Conservation (phyloP, 2,113 vertebrate species). For the Sula dactylatra region DNA sequence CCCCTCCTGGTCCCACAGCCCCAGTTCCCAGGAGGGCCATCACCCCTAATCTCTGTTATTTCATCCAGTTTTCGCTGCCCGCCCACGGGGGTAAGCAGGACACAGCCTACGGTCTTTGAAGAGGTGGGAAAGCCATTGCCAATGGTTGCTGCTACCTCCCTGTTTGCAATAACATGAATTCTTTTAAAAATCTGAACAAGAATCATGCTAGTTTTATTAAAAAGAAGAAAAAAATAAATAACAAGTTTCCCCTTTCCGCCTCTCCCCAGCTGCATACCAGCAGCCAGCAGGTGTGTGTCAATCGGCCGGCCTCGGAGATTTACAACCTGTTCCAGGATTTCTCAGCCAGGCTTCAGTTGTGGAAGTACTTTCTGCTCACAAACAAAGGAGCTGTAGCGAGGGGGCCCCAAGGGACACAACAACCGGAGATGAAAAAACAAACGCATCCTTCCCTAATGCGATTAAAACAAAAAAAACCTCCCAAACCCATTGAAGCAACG, state of each 20-base stretch:
- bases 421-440: constrained; percentile 46
- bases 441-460: neutral
- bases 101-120: neutral
- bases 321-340: constrained; percentile 60
- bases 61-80: neutral
- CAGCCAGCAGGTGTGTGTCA: constrained; percentile 63
- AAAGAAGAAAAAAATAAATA: neutral
- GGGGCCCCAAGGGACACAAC: constrained; percentile 10
- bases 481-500: neutral
- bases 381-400: constrained; percentile 35
- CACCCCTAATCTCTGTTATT: neutral
- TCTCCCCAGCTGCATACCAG: constrained; percentile 48
- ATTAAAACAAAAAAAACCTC: neutral
- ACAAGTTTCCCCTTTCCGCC: neutral
- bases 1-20: neutral
- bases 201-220: constrained; percentile 39
- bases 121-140: constrained; percentile 1
- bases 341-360: neutral
- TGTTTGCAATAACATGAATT: neutral
- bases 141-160: neutral
- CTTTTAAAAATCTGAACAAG: constrained; percentile 13
- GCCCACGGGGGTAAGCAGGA: neutral
- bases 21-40: neutral
- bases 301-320: constrained; percentile 28
- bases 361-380: constrained; percentile 58